These are phyloP conservation scores for Chinchilla lanigera DNA, from an alignment of 2,113 vertebrate genomes.

Conservation along the genomic window DNA sequence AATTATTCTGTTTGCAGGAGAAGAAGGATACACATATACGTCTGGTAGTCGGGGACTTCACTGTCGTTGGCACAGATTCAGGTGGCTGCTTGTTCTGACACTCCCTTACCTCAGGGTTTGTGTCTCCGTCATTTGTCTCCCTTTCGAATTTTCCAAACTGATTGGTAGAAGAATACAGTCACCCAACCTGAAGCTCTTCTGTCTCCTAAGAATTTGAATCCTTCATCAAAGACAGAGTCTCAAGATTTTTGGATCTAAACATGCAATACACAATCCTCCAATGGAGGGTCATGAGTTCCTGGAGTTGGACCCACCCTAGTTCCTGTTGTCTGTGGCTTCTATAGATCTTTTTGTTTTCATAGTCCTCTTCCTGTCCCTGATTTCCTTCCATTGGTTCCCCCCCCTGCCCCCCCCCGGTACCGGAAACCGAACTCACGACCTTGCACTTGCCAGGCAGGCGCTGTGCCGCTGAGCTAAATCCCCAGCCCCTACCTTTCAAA, in stretches of 20 bases:
- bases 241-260: background rate
- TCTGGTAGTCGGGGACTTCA: background rate
- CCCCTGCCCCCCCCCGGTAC: no score
- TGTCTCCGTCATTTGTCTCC: background rate
- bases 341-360: no score
- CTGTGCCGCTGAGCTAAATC: no score
- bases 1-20: no score
- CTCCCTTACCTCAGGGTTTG: background rate
- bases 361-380: background rate
- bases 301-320: no score
- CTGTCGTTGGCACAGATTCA: background rate
- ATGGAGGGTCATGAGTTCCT: accelerated
- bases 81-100: background rate
- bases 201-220: background rate
- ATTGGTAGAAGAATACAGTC: background rate
- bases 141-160: background rate
- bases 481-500: no score
- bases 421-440: no score
- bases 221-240: background rate
- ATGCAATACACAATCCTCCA: accelerated
- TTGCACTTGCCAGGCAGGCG: no score
- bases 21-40: no score
- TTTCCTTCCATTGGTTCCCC: no score
- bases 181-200: background rate
- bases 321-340: background rate